These are phyloP conservation scores for Archocentrus centrarchus DNA, from an alignment of 2,113 vertebrate species.

Conservation along the genomic window DNA sequence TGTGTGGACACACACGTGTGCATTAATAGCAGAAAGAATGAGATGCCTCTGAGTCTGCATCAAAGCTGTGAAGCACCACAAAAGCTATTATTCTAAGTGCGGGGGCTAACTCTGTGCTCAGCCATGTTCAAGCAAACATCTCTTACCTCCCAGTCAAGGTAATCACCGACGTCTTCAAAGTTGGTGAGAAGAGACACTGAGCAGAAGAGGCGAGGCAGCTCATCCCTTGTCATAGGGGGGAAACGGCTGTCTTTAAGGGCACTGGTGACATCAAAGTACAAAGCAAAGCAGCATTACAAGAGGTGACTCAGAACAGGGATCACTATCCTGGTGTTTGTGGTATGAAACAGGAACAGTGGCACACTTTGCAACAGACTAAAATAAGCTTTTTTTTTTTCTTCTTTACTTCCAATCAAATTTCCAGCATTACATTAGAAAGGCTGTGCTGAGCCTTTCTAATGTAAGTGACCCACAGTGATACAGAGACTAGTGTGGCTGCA, in stretches of 20 bases:
- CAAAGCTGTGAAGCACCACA: not conserved
- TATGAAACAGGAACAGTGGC: not conserved
- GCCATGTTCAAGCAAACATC: not conserved
- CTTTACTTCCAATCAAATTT: too few species aligned
- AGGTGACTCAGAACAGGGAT: not conserved
- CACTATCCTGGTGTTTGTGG: not conserved
- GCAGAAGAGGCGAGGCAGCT: constrained; percentile 99
- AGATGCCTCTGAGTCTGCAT: not conserved
- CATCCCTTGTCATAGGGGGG: constrained; percentile 99
- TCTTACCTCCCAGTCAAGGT: constrained; percentile 99
- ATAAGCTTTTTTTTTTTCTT: too few species aligned
- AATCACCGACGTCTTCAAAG: constrained; percentile 99
- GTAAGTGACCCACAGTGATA: not conserved
- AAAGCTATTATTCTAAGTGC: not conserved
- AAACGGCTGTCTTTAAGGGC: constrained; percentile 99
- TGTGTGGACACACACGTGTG: not conserved
- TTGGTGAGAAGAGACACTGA: constrained; percentile 99
- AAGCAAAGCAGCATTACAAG: not conserved
- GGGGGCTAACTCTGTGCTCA: not conserved
- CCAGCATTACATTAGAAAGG: not conserved
- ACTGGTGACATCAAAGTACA: constrained; percentile 82
- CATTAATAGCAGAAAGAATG: not conserved
- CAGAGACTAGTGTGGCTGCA: not conserved
- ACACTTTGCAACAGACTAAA: not conserved
- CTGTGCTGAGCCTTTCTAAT: not conserved